Percentiles rank a stretch among this genome's conserved stretches.
phyloP scores from a whole-genome alignment of 2,113 vertebrate genomes.

The Ovibos moschatus region DNA sequence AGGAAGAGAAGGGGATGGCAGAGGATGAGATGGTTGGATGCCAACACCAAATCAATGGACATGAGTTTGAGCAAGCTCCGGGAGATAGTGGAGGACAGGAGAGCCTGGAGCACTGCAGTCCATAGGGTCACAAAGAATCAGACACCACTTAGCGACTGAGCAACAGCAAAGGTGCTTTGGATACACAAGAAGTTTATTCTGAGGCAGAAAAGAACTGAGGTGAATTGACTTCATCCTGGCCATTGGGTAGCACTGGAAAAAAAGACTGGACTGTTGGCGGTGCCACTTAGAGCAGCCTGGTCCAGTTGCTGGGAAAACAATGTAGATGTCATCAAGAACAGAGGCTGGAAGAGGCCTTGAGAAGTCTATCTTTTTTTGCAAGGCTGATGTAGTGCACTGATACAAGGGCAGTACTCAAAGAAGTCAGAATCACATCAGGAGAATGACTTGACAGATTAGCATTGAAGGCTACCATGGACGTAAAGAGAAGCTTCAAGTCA shows the following conservation, averaged over 20 bases:
- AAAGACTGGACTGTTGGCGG: not conserved
- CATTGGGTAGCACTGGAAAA: no score
- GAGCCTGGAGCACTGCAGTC: not conserved
- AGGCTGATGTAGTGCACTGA: not conserved
- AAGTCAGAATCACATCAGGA: not conserved
- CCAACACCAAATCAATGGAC: not conserved
- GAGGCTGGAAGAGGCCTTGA: not conserved
- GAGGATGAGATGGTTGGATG: not conserved
- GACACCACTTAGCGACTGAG: accelerated
- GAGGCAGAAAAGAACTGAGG: not conserved
- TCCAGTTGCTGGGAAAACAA: not conserved
- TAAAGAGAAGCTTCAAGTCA: not conserved
- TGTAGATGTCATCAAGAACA: not conserved
- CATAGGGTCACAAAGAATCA: not conserved
- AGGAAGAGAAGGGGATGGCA: not conserved
- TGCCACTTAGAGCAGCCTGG: not conserved
- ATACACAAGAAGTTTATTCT: not conserved
- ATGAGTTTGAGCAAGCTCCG: not conserved
- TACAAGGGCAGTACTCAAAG: not conserved
- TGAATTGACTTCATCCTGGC: not conserved
- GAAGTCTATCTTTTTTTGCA: not conserved
- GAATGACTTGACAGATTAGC: not conserved
- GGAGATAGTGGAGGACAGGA: not conserved
- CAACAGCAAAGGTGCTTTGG: not conserved
- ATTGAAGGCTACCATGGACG: no score